Evolutionary conservation across 2,797 vertebrate species (phyloP).

Genomic region (Hemitrygon akajei): DNA sequence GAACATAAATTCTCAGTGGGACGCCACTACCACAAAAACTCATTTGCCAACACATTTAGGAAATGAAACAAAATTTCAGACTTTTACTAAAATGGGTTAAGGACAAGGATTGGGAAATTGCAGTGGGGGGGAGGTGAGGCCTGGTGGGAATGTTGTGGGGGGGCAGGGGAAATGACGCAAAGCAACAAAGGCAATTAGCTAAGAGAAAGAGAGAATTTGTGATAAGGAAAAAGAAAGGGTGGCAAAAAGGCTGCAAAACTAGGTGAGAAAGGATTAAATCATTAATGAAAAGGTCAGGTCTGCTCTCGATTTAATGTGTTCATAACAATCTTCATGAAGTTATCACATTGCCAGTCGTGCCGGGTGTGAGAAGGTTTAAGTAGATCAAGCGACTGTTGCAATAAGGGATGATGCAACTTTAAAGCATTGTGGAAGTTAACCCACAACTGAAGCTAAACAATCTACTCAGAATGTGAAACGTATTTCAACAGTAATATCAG

Average conservation of each 20-base stretch:
- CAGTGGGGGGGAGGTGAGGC: background rate
- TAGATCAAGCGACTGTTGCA: background rate
- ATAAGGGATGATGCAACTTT: background rate
- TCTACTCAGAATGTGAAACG: background rate
- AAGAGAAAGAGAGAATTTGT: background rate
- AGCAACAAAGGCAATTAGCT: background rate
- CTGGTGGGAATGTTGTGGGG: background rate
- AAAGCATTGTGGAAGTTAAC: background rate
- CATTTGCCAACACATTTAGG: background rate
- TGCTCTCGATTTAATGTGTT: slow-evolving; percentile 14
- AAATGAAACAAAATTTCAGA: background rate
- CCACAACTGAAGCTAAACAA: background rate
- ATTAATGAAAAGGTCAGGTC: slow-evolving; percentile 7
- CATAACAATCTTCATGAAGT: slow-evolving; percentile 5
- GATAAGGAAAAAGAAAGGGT: background rate
- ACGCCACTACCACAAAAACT: background rate
- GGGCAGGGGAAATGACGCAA: background rate
- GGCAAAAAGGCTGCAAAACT: background rate
- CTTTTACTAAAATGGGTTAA: background rate
- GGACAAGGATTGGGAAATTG: background rate
- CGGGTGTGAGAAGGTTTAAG: background rate
- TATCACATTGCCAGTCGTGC: background rate
- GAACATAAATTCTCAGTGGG: background rate
- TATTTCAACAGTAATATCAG: background rate
- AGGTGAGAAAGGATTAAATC: slow-evolving; percentile 29